A percentile compares a stretch with the other conserved stretches of the same genome.
Conservation (phyloP, 2,797 vertebrate species). For the Darevskia mixta region DNA sequence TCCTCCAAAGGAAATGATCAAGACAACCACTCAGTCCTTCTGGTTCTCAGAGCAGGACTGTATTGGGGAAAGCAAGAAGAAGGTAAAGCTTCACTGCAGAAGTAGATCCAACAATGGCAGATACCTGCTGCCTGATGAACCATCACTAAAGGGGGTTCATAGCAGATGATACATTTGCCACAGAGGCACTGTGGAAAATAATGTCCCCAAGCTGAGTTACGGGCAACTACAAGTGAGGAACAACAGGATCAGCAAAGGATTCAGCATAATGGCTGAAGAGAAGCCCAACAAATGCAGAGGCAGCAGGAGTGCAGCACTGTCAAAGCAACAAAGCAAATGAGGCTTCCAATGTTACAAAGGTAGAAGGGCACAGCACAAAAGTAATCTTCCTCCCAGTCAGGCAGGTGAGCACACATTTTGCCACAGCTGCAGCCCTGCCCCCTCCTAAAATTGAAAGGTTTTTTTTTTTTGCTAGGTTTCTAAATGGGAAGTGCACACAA, state of each 20-base stretch:
- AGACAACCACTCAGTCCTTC: not conserved
- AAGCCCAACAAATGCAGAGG: not conserved
- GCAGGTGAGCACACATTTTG: not conserved
- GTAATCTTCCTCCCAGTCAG: not conserved
- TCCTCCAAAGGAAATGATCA: no score
- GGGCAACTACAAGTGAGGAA: not conserved
- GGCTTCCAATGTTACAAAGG: not conserved
- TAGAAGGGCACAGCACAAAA: not conserved
- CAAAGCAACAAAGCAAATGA: slow-evolving; percentile 3
- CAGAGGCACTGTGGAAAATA: not conserved
- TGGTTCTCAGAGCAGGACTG: not conserved
- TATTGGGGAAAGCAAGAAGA: not conserved
- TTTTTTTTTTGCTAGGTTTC: not conserved
- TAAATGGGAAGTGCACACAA: not conserved
- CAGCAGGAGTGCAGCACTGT: not conserved
- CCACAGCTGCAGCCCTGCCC: not conserved
- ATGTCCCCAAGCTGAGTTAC: not conserved
- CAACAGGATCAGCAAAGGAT: not conserved
- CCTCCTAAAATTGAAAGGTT: not conserved
- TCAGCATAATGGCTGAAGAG: not conserved
- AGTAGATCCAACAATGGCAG: not conserved
- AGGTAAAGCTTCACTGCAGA: not conserved
- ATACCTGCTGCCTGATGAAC: not conserved
- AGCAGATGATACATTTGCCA: not conserved
- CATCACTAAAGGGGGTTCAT: not conserved